These are phyloP conservation scores for Tribolium freemani DNA, from an alignment of 2,888 invertebrate species.

Conservation along the genomic window DNA sequence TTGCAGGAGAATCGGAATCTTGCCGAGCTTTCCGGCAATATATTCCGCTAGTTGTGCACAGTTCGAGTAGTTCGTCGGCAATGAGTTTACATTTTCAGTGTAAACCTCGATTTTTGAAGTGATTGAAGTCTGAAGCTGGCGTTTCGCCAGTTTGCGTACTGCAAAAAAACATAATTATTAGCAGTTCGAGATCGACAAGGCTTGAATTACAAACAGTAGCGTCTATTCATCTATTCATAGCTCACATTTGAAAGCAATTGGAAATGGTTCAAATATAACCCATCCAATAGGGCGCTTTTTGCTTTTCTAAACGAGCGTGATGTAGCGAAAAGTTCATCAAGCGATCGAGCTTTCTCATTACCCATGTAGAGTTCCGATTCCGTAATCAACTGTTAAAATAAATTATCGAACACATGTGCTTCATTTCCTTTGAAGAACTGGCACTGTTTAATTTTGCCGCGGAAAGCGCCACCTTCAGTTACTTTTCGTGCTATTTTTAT, in stretches of 20 bases:
- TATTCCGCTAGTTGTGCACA: neutral
- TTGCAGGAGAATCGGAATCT: neutral
- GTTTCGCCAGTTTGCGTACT: neutral
- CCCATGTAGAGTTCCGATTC: neutral
- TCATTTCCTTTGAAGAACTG: neutral
- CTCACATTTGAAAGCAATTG: constrained; percentile 5
- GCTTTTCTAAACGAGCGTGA: neutral
- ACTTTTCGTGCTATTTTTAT: neutral
- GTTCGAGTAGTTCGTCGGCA: neutral
- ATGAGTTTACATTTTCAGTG: neutral
- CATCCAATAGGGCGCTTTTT: neutral
- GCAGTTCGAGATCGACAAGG: neutral
- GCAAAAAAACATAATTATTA: neutral
- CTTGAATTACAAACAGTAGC: neutral
- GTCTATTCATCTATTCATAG: neutral
- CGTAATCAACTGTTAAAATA: constrained; percentile 1
- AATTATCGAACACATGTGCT: constrained; percentile 1
- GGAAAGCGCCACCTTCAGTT: neutral
- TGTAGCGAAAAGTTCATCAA: constrained; percentile 9
- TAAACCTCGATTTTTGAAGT: neutral
- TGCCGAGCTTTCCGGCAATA: neutral
- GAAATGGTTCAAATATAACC: neutral
- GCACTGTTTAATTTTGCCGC: neutral
- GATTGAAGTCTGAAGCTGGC: neutral
- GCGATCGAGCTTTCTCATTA: constrained; percentile 6